Percentiles rank a stretch among this genome's conserved stretches.
Evolutionary conservation across 2,888 invertebrate species (phyloP).

Genomic region (Drosophila subsilvestris): DNA sequence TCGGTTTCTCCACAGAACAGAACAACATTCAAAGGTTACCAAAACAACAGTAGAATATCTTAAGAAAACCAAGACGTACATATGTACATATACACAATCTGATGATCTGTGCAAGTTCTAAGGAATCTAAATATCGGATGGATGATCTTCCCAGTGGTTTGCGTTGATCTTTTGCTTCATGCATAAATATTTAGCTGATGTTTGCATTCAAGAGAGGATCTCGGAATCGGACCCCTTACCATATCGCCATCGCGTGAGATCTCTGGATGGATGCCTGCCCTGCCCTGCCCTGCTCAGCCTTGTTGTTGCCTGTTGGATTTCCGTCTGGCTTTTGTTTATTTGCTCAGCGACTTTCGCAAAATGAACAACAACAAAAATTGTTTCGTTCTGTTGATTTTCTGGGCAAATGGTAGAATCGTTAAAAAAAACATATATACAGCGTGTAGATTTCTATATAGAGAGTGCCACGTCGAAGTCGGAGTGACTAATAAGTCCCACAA

Average conservation of each 20-base stretch:
- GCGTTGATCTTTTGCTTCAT: slow-evolving; percentile 57
- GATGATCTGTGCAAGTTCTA: slow-evolving; percentile 36
- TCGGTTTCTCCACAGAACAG: slow-evolving; percentile 5
- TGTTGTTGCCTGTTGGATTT: slow-evolving; percentile 18
- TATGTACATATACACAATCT: background rate
- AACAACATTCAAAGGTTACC: background rate
- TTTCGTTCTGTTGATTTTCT: slow-evolving; percentile 49
- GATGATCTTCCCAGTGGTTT: slow-evolving; percentile 41
- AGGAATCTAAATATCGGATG: slow-evolving; percentile 38
- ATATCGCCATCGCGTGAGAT: background rate
- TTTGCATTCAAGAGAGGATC: slow-evolving; percentile 21
- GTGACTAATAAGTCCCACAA: slow-evolving; percentile 11
- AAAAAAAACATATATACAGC: background rate
- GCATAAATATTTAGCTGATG: slow-evolving; percentile 71
- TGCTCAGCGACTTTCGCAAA: slow-evolving; percentile 54
- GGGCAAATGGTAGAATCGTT: slow-evolving; percentile 55
- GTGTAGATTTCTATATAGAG: background rate
- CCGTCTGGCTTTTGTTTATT: slow-evolving; percentile 52
- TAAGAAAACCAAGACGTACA: background rate
- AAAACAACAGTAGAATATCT: slow-evolving; percentile 10
- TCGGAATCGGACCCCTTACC: background rate
- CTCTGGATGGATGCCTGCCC: background rate
- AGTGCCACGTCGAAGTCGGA: background rate
- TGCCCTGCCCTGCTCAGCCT: background rate
- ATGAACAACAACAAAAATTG: background rate